Percentiles rank a stretch among this genome's conserved stretches.
phyloP scores from a whole-genome alignment of 2,888 invertebrate species.

The Acronicta aceris region DNA sequence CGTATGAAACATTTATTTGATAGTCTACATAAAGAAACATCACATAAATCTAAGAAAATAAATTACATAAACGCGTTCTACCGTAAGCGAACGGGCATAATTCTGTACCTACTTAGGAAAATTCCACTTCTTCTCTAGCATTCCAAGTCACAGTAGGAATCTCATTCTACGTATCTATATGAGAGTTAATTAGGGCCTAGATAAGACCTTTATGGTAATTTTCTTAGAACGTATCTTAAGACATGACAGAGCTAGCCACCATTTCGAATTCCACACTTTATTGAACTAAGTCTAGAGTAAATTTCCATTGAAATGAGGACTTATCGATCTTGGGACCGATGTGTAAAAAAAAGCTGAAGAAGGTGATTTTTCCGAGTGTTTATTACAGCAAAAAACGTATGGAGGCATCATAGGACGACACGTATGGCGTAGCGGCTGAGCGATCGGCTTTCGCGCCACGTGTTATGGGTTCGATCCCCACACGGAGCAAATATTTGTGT shows the following conservation, averaged over 20 bases:
- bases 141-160: neutral
- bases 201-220: slow-evolving; percentile 5
- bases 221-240: neutral
- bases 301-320: slow-evolving; percentile 3
- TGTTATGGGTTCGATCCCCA: too few species aligned
- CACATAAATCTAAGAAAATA: slow-evolving; percentile 8
- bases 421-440: too few species aligned
- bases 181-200: slow-evolving; percentile 7
- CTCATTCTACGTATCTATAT: too few species aligned
- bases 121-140: neutral
- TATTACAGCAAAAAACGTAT: neutral
- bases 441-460: too few species aligned
- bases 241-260: neutral
- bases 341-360: neutral
- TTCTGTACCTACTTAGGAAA: slow-evolving; percentile 6
- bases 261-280: slow-evolving; percentile 9
- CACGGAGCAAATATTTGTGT: too few species aligned
- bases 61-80: slow-evolving; percentile 3
- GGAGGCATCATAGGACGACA: too few species aligned
- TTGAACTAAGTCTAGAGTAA: neutral
- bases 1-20: neutral
- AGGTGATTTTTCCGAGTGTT: neutral
- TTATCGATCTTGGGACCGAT: slow-evolving; percentile 9
- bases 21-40: neutral
- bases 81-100: neutral